phyloP scores from a whole-genome alignment of 2,888 invertebrate species.

The Poecilus cupreus region DNA sequence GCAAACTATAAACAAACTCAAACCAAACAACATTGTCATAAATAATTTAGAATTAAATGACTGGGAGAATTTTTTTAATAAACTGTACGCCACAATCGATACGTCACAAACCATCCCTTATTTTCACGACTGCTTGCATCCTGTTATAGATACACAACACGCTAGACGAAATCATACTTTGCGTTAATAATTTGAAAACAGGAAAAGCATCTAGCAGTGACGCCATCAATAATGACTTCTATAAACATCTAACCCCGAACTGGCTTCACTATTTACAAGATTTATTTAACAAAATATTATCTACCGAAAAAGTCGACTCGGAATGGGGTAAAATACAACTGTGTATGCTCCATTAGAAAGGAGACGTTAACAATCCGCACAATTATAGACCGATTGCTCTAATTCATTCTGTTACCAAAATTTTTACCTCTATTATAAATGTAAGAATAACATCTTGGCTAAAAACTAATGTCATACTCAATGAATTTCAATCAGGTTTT shows the following conservation, averaged over 20 bases:
- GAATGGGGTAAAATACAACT: not conserved
- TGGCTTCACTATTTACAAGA: not conserved
- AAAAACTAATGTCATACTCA: constrained; percentile 61
- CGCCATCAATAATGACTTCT: too few species aligned
- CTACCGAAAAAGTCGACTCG: not conserved
- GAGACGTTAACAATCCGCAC: constrained; percentile 57
- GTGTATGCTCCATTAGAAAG: constrained; percentile 27
- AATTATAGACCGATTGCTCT: constrained; percentile 64
- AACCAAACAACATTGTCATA: not conserved
- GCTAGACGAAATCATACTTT: not conserved
- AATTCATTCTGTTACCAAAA: constrained; percentile 60
- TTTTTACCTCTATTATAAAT: constrained; percentile 61
- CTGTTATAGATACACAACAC: constrained; percentile 5
- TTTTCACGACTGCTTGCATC: not conserved
- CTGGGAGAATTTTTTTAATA: not conserved
- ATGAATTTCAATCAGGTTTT: constrained; percentile 64
- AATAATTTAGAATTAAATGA: not conserved
- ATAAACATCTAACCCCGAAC: too few species aligned
- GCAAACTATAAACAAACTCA: not conserved
- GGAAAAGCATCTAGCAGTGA: not conserved
- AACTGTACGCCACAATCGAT: not conserved
- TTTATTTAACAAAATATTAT: not conserved
- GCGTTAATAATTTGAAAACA: not conserved
- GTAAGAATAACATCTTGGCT: constrained; percentile 60
- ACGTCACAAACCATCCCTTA: not conserved